Evolutionary conservation across 2,797 vertebrate genomes (phyloP).

Genomic region (Pangasius macronema): DNA sequence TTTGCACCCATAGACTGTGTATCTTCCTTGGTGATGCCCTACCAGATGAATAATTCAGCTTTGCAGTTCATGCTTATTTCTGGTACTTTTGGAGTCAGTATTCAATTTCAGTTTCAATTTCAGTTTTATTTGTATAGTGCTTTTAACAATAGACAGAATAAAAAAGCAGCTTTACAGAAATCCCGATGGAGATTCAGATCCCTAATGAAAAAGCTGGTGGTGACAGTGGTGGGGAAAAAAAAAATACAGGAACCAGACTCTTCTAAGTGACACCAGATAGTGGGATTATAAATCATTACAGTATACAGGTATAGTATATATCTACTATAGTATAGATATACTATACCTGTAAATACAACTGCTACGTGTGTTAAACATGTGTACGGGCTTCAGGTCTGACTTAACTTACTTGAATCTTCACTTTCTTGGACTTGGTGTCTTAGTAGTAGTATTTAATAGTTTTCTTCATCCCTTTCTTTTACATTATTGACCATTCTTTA

Average conservation of each 20-base stretch:
- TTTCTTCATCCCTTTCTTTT: background rate
- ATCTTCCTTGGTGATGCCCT: background rate
- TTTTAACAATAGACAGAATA: background rate
- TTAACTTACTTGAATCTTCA: background rate
- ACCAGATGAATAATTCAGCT: background rate
- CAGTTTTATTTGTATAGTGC: background rate
- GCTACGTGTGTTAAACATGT: background rate
- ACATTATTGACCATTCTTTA: background rate
- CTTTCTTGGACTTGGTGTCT: background rate
- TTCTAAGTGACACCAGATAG: background rate
- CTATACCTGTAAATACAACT: background rate
- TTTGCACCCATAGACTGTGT: background rate
- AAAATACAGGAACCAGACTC: background rate
- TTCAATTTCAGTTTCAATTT: conserved; percentile 10
- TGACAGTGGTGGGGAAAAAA: background rate
- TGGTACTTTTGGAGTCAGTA: background rate
- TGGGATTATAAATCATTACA: background rate
- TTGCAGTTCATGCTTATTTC: background rate
- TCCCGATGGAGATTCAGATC: background rate
- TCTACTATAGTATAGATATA: background rate
- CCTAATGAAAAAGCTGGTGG: background rate
- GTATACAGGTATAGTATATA: background rate
- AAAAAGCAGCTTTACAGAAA: background rate
- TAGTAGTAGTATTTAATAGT: background rate
- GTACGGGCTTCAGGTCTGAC: background rate